Conservation (phyloP, 2,113 vertebrate genomes). For the Chamaetylas fuelleborni region DNA sequence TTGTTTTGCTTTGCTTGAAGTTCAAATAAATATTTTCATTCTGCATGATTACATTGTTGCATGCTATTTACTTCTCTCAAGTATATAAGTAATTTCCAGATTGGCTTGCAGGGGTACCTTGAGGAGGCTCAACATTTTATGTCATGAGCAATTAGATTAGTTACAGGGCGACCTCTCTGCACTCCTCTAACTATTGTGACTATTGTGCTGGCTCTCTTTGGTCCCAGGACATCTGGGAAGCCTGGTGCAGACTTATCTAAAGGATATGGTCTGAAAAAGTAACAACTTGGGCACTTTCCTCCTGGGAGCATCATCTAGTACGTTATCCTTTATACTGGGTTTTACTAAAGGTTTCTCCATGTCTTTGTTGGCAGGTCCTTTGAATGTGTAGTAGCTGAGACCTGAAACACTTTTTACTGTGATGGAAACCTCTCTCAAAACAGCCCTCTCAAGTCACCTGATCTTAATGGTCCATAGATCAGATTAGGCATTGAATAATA, state of each 20-base stretch:
- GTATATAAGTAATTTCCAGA: neutral
- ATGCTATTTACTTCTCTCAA: neutral
- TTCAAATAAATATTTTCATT: neutral
- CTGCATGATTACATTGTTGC: neutral
- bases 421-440: neutral
- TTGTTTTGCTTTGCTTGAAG: neutral
- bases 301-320: neutral
- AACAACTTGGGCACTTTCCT: neutral
- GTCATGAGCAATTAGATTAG: constrained; percentile 4
- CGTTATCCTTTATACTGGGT: neutral
- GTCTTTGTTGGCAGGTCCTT: neutral
- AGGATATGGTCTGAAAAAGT: neutral
- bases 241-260: neutral
- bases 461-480: neutral
- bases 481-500: neutral
- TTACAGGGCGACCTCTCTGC: neutral
- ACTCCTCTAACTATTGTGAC: neutral
- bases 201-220: neutral
- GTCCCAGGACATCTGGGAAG: neutral
- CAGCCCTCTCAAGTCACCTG: neutral
- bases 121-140: neutral
- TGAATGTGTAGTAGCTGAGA: neutral
- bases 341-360: neutral
- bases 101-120: neutral
- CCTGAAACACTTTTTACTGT: neutral